Percentiles rank a stretch among this genome's conserved stretches.
phyloP scores from a whole-genome alignment of 2,113 vertebrate species.

The Oncorhynchus mykiss region DNA sequence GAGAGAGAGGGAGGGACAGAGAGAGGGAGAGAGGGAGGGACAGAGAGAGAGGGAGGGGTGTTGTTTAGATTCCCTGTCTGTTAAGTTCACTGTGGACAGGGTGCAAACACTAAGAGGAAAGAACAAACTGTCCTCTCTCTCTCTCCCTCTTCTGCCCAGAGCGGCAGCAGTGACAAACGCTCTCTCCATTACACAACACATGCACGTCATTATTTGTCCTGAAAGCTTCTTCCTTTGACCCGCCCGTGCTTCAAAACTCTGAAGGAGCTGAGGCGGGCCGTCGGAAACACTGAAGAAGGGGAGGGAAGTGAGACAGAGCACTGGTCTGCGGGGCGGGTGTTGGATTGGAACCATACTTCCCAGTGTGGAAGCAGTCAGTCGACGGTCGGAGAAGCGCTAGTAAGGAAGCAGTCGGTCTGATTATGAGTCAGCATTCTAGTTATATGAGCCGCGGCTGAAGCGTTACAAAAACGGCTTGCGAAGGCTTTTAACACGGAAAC shows the following conservation, averaged over 20 bases:
- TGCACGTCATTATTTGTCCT: constrained; percentile 76
- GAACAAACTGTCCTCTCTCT: no score
- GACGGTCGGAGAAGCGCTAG: constrained; percentile 49
- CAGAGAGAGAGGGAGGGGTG: constrained; percentile 17
- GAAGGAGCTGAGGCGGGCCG: constrained; percentile 56
- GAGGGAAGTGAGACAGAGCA: neutral
- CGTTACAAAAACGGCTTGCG: constrained; percentile 74
- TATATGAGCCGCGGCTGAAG: constrained; percentile 76
- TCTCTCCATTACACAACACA: constrained; percentile 36
- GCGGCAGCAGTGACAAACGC: constrained; percentile 26
- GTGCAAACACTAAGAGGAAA: constrained; percentile 38
- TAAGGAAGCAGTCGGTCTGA: constrained; percentile 82
- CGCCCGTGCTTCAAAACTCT: constrained; percentile 67
- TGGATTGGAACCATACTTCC: constrained; percentile 17
- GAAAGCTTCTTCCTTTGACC: constrained; percentile 68
- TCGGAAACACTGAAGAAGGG: constrained; percentile 56
- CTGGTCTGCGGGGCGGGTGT: neutral
- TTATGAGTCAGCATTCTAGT: constrained; percentile 76
- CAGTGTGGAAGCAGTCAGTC: constrained; percentile 31
- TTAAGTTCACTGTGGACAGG: constrained; percentile 56
- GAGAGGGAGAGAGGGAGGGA: neutral
- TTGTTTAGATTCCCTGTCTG: constrained; percentile 63
- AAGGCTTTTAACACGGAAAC: constrained; percentile 76
- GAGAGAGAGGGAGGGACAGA: no score
- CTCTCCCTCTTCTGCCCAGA: neutral